Evolutionary conservation across 2,888 invertebrate genomes (phyloP).

Genomic region (Papilio protenor): DNA sequence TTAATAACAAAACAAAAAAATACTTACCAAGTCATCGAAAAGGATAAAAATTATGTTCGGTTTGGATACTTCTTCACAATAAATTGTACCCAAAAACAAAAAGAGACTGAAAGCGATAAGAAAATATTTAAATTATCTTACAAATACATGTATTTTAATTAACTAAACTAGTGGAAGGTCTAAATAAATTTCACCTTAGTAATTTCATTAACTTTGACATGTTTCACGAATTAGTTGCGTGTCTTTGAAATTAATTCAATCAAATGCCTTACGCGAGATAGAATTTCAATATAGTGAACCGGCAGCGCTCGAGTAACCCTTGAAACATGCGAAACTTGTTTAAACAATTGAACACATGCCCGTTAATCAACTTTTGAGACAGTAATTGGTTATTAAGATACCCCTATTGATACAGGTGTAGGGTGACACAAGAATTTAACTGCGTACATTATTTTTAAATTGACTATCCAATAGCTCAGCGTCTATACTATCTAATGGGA

Average conservation of each 20-base stretch:
- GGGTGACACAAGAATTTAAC: not conserved
- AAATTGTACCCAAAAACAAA: not conserved
- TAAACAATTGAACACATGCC: conserved; percentile 20
- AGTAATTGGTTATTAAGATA: conserved; percentile 19
- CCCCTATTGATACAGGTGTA: not conserved
- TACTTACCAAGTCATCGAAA: conserved; percentile 22
- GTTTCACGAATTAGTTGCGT: conserved; percentile 5
- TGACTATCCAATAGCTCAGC: no score
- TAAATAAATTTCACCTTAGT: conserved; percentile 26
- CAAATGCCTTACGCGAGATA: conserved; percentile 21
- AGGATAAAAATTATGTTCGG: conserved; percentile 23
- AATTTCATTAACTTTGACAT: conserved; percentile 26
- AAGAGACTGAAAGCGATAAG: not conserved
- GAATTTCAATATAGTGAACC: conserved; percentile 1
- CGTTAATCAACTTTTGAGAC: conserved; percentile 8
- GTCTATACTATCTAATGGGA: no score
- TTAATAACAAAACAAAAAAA: conserved; percentile 37
- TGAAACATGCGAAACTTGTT: conserved; percentile 4
- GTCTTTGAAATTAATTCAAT: conserved; percentile 20
- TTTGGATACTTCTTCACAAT: not conserved
- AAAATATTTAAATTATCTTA: no score
- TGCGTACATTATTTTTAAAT: not conserved
- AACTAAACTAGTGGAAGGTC: conserved; percentile 38
- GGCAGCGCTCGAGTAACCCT: not conserved
- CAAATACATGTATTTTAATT: not conserved